These are phyloP conservation scores for Bagarius yarrelli DNA, from an alignment of 2,113 vertebrate genomes.

Conservation along the genomic window DNA sequence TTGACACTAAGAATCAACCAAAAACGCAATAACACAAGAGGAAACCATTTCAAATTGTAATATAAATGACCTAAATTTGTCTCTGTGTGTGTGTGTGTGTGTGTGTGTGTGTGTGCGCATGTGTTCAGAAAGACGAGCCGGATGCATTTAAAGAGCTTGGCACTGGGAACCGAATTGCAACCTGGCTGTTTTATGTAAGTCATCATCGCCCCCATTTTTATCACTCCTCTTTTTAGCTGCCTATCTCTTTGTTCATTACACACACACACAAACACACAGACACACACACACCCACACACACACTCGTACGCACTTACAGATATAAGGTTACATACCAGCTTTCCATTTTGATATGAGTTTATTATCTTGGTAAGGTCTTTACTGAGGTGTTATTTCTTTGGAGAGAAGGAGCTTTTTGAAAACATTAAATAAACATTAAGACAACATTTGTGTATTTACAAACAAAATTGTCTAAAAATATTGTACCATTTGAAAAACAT, in stretches of 20 bases:
- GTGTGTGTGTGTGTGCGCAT: conserved; percentile 1
- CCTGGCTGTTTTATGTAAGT: conserved; percentile 98
- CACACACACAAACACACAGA: not conserved
- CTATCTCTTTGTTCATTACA: not conserved
- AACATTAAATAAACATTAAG: no score
- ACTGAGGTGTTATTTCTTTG: no score
- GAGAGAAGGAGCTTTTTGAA: no score
- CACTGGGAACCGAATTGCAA: conserved; percentile 96
- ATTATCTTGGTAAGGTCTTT: no score
- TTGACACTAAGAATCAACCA: not conserved
- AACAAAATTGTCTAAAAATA: no score
- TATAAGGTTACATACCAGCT: not conserved
- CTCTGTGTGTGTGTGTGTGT: conserved; percentile 18
- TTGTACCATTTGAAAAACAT: no score
- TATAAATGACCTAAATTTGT: not conserved
- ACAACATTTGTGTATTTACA: no score
- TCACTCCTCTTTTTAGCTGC: not conserved
- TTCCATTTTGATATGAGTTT: not conserved
- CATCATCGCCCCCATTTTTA: not conserved
- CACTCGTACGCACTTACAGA: not conserved
- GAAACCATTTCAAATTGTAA: no score
- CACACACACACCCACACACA: not conserved
- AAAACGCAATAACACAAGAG: no score
- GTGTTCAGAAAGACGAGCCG: conserved; percentile 95
- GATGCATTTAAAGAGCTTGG: conserved; percentile 98